Percentiles rank a stretch among this genome's conserved stretches.
Evolutionary conservation across 2,113 vertebrate genomes (phyloP).

Genomic region (Ellobius talpinus): DNA sequence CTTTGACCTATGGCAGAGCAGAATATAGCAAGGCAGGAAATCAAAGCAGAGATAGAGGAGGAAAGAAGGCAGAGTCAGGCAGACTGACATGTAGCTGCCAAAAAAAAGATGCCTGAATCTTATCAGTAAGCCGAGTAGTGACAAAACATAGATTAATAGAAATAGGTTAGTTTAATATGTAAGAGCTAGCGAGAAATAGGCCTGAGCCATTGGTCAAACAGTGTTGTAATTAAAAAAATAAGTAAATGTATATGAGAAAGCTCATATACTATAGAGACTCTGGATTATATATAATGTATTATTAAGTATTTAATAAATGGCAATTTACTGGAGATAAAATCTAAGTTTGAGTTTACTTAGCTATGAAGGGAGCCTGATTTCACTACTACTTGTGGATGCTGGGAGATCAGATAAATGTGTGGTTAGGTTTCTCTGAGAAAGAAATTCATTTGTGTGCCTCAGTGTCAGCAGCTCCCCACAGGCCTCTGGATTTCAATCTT

Average conservation of each 20-base stretch:
- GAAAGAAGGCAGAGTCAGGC: too few relatives aligned
- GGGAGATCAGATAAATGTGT: background rate
- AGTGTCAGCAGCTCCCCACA: background rate
- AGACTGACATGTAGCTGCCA: too few relatives aligned
- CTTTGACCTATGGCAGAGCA: too few relatives aligned
- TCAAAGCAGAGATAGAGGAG: too few relatives aligned
- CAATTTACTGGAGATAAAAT: background rate
- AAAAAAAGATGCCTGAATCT: too few relatives aligned
- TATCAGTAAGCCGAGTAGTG: too few relatives aligned
- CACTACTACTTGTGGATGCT: background rate
- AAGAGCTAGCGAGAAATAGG: too few relatives aligned
- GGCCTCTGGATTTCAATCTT: background rate
- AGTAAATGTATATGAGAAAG: background rate
- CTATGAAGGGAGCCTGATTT: background rate
- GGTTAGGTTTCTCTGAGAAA: background rate
- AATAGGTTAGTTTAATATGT: too few relatives aligned
- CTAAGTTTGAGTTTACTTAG: background rate
- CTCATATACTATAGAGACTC: background rate
- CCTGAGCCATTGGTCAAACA: too few relatives aligned
- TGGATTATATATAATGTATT: background rate
- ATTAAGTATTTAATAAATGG: background rate
- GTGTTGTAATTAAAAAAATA: too few relatives aligned
- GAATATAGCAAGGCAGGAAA: too few relatives aligned
- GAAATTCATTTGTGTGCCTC: background rate
- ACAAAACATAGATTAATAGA: too few relatives aligned